A percentile compares a stretch with the other conserved stretches of the same genome.
Evolutionary conservation across 1,140 invertebrate species (phyloP).

Genomic region (Branchinecta lindahli): DNA sequence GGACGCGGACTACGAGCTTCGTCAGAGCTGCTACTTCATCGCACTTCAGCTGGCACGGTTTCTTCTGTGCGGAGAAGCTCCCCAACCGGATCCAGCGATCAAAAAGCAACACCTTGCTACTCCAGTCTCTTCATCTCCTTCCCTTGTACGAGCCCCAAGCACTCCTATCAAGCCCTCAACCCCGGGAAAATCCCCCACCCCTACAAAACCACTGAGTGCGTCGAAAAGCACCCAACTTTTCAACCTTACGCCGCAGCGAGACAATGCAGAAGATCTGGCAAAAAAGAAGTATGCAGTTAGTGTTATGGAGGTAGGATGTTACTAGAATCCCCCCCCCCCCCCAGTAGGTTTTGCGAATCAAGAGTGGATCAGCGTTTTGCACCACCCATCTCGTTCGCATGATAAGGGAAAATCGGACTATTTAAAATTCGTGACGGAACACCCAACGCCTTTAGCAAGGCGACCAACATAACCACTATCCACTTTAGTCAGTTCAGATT

Average conservation of each 20-base stretch:
- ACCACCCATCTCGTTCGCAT: too few species aligned
- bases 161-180: constrained; percentile 17
- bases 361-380: too few species aligned
- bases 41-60: constrained; percentile 34
- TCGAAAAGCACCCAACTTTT: background rate
- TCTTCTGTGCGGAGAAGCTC: constrained; percentile 24
- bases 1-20: constrained; percentile 36
- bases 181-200: background rate
- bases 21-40: constrained; percentile 37
- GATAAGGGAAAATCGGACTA: too few species aligned
- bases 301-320: background rate
- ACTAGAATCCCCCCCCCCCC: too few species aligned
- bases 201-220: background rate
- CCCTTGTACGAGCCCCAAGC: constrained; percentile 10
- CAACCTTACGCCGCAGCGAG: constrained; percentile 16
- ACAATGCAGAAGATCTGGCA: constrained; percentile 16
- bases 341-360: too few species aligned
- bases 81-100: constrained; percentile 11
- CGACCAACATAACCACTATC: too few species aligned
- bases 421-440: too few species aligned
- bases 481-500: too few species aligned
- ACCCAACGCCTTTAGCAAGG: too few species aligned
- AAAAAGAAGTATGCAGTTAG: constrained; percentile 10
- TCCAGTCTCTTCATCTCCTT: constrained; percentile 10
- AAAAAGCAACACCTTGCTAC: background rate